These are phyloP conservation scores for Alexandromys fortis DNA, from an alignment of 2,113 vertebrate species.

Conservation along the genomic window DNA sequence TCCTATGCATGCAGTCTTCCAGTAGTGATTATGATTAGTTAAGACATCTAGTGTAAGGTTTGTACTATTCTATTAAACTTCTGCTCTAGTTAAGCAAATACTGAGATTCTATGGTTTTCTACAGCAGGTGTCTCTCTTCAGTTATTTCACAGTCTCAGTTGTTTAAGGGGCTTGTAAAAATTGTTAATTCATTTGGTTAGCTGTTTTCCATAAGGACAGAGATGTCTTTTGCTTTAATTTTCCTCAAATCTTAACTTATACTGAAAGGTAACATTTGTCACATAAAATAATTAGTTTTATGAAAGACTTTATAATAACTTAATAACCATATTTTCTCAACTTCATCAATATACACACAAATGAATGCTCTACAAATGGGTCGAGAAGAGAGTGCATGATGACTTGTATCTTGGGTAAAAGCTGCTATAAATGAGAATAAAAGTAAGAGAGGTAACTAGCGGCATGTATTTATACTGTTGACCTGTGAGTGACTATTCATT, in stretches of 20 bases:
- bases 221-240: background rate
- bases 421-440: background rate
- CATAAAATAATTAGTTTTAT: constrained; percentile 46
- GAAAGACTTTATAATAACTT: background rate
- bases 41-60: background rate
- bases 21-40: background rate
- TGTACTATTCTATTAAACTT: background rate
- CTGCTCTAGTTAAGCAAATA: background rate
- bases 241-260: constrained; percentile 10
- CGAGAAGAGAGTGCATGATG: background rate
- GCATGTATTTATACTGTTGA: background rate
- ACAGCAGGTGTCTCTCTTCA: background rate
- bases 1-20: background rate
- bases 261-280: background rate
- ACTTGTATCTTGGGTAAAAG: background rate
- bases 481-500: constrained; percentile 40
- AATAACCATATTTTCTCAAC: background rate
- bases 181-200: constrained; percentile 1
- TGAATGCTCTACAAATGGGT: background rate
- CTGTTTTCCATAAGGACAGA: constrained; percentile 29
- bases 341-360: background rate
- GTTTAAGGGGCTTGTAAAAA: constrained; percentile 26
- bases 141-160: background rate
- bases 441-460: background rate
- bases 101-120: background rate